These are phyloP conservation scores for Zaprionus gabonicus DNA, from an alignment of 1,140 invertebrate genomes.

Conservation along the genomic window DNA sequence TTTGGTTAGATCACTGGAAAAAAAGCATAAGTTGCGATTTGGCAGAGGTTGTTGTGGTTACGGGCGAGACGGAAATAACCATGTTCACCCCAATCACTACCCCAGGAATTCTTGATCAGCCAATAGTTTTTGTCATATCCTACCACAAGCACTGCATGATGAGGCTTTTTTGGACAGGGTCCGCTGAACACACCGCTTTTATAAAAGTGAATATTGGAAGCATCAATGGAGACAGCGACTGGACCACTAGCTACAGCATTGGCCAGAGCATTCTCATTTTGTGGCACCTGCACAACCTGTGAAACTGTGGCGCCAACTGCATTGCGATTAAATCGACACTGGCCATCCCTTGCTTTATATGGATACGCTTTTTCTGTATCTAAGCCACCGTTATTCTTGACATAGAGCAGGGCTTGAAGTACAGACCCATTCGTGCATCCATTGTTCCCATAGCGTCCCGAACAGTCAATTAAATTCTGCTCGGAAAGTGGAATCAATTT, in stretches of 20 bases:
- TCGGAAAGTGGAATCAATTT: conserved; percentile 92
- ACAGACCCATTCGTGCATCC: conserved; percentile 94
- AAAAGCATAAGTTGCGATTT: neutral
- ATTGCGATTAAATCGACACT: conserved; percentile 67
- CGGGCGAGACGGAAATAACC: conserved; percentile 85
- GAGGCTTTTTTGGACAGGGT: conserved; percentile 86
- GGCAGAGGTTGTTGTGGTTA: neutral
- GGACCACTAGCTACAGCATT: conserved; percentile 88
- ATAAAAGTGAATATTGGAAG: conserved; percentile 2
- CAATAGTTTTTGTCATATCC: conserved; percentile 90
- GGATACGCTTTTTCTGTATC: conserved; percentile 90
- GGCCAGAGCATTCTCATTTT: conserved; percentile 88
- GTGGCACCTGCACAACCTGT: conserved; percentile 86
- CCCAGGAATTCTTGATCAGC: conserved; percentile 88
- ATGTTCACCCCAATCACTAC: conserved; percentile 85
- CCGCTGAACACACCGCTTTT: conserved; percentile 1
- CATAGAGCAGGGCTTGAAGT: conserved; percentile 90
- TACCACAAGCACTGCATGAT: conserved; percentile 87
- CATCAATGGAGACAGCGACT: conserved; percentile 19
- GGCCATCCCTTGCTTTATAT: conserved; percentile 87
- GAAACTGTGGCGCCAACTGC: conserved; percentile 22
- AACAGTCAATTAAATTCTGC: conserved; percentile 96
- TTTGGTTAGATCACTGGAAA: too few species aligned
- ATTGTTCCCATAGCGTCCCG: conserved; percentile 89
- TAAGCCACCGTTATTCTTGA: conserved; percentile 89